phyloP scores from a whole-genome alignment of 2,113 vertebrate species.

The Trachemys scripta region DNA sequence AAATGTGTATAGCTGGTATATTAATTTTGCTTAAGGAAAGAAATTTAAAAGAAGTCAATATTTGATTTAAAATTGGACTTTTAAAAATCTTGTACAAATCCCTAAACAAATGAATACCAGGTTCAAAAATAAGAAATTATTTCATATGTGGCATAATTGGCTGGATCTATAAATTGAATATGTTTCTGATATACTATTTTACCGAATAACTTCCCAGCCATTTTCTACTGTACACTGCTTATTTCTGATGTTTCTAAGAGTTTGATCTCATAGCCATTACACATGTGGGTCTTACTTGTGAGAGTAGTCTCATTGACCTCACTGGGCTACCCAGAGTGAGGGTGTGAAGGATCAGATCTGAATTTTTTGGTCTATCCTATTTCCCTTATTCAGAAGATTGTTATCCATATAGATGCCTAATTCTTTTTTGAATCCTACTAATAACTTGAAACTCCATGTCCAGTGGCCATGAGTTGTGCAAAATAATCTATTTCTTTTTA shows the following conservation, averaged over 20 bases:
- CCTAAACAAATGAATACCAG: neutral
- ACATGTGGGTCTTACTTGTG: neutral
- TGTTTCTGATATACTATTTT: neutral
- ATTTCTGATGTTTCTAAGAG: neutral
- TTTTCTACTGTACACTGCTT: neutral
- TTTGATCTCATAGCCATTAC: neutral
- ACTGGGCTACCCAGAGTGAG: neutral
- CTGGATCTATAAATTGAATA: neutral
- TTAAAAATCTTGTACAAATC: constrained; percentile 7
- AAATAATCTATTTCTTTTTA: neutral
- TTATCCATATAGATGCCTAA: neutral
- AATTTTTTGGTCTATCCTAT: neutral
- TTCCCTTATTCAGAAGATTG: neutral
- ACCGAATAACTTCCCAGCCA: neutral
- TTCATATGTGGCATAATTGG: neutral
- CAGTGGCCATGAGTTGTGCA: neutral
- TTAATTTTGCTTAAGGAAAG: neutral
- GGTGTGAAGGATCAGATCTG: neutral
- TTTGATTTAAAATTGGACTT: neutral
- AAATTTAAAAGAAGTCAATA: neutral
- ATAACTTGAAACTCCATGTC: neutral
- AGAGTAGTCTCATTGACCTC: neutral
- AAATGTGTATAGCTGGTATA: neutral
- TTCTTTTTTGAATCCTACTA: neutral
- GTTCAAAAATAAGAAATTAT: neutral